These are phyloP conservation scores for Echinops telfairi DNA, from an alignment of 2,113 vertebrate genomes.

Conservation along the genomic window DNA sequence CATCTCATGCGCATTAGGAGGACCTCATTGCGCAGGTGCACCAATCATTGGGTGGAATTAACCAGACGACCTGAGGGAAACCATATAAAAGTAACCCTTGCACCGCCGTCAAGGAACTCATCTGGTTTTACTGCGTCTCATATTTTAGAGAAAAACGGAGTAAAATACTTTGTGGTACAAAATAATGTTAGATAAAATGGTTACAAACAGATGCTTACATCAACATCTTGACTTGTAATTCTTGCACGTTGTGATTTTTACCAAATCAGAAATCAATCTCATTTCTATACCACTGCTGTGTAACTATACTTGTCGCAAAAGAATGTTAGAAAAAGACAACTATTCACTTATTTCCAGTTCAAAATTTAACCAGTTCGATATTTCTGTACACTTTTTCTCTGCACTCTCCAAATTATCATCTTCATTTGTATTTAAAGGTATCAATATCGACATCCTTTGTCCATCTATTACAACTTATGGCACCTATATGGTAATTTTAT, in stretches of 20 bases:
- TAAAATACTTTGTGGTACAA: slow-evolving; percentile 13
- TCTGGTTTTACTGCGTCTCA: background rate
- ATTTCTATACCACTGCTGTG: background rate
- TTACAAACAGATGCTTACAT: background rate
- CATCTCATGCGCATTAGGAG: no score
- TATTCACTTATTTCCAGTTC: slow-evolving; percentile 8
- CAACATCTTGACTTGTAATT: background rate
- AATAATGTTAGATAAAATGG: background rate
- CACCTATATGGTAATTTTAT: background rate
- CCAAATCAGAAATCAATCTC: slow-evolving; percentile 2
- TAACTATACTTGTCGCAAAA: background rate
- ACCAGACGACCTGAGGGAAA: no score
- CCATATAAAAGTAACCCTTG: no score
- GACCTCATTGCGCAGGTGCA: no score
- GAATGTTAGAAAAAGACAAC: background rate
- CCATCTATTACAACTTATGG: background rate
- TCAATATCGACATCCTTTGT: fast-evolving
- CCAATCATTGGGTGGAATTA: no score
- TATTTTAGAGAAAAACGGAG: background rate
- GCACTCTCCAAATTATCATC: slow-evolving; percentile 39
- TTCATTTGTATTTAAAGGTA: slow-evolving; percentile 8
- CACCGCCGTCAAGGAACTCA: slow-evolving; percentile 1
- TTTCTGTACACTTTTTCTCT: background rate
- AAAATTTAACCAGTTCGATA: slow-evolving; percentile 42
- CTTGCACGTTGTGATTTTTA: slow-evolving; percentile 10